Conservation (phyloP, 2,113 vertebrate species). For the Dermatemys mawii region DNA sequence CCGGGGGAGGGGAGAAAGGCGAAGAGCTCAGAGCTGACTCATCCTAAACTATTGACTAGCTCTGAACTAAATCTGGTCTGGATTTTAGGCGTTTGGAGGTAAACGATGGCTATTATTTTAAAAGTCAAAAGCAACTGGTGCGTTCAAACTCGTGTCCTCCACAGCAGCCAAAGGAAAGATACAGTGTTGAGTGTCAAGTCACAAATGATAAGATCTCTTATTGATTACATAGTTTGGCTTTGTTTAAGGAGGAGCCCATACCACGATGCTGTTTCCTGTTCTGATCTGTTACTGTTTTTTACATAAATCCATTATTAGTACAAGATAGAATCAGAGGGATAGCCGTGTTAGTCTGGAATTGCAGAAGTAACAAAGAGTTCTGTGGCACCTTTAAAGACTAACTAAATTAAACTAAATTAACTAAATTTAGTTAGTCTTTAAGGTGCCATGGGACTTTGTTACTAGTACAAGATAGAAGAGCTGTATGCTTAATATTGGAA, state of each 20-base stretch:
- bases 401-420: no score
- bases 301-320: background rate
- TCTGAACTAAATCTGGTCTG: background rate
- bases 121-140: rapidly evolving
- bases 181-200: background rate
- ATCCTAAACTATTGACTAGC: background rate
- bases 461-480: background rate
- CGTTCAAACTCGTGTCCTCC: background rate
- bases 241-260: rapidly evolving
- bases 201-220: background rate
- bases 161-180: background rate
- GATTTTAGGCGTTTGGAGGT: background rate
- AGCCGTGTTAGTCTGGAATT: no score
- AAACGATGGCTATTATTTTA: background rate
- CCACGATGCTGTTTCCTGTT: background rate
- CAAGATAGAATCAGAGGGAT: background rate
- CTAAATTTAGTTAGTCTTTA: no score
- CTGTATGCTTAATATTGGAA: background rate
- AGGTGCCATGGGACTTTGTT: no score
- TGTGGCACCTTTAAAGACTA: no score
- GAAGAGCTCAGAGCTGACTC: background rate
- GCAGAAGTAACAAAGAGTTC: no score
- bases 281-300: background rate
- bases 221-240: background rate
- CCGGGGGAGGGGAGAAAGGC: background rate